Evolutionary conservation across 2,113 vertebrate genomes (phyloP).

Genomic region (Anarhynchus alexandrinus): DNA sequence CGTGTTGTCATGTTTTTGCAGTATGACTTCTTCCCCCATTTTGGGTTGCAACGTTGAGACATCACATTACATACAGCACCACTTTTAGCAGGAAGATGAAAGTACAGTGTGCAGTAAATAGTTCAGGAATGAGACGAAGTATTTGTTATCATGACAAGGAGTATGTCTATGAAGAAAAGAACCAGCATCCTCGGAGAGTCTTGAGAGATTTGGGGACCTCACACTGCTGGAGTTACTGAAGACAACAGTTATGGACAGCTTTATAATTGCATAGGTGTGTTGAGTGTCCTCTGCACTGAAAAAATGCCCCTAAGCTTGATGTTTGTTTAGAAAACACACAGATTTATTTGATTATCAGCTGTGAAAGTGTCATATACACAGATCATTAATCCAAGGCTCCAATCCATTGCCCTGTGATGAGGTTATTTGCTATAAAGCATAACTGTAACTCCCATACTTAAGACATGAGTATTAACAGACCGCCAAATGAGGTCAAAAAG

Average conservation of each 20-base stretch:
- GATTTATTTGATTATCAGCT: background rate
- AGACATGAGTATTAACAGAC: background rate
- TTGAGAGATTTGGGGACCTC: background rate
- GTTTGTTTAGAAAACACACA: background rate
- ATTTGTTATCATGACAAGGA: background rate
- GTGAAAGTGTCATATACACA: background rate
- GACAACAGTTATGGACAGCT: background rate
- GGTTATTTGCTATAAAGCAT: background rate
- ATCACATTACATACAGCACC: background rate
- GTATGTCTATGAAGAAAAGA: background rate
- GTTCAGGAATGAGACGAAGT: background rate
- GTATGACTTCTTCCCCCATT: fast-evolving
- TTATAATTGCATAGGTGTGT: background rate
- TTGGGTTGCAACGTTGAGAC: fast-evolving
- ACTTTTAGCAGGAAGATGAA: background rate
- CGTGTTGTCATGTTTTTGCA: background rate
- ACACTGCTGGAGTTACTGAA: background rate
- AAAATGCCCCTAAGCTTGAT: background rate
- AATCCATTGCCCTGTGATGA: background rate
- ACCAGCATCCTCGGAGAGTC: background rate
- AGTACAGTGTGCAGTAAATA: background rate
- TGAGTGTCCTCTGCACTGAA: background rate
- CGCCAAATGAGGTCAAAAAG: background rate
- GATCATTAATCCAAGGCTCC: background rate
- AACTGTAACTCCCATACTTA: background rate